Percentiles rank a stretch among this genome's conserved stretches.
These are phyloP conservation scores for Xiphydria camelus DNA, from an alignment of 2,888 invertebrate genomes.

Conservation along the genomic window DNA sequence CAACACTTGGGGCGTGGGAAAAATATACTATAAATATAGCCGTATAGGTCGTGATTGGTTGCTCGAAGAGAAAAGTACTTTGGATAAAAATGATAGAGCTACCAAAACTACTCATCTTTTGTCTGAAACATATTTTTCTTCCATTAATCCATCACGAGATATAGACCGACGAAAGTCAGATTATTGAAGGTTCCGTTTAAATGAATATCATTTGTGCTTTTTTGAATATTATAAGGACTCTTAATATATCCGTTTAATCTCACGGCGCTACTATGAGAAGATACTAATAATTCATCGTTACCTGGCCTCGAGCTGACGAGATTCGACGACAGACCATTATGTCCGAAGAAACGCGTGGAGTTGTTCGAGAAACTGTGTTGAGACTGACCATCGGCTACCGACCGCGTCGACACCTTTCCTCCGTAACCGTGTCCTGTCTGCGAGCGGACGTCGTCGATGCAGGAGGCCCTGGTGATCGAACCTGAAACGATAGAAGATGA, in stretches of 20 bases:
- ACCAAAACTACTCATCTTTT: neutral
- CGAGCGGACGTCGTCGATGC: slow-evolving; percentile 75
- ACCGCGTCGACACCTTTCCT: slow-evolving; percentile 66
- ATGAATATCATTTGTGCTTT: neutral
- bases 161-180: neutral
- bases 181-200: neutral
- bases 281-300: slow-evolving; percentile 42
- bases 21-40: too few relatives aligned
- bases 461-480: slow-evolving; percentile 57
- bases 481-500: slow-evolving; percentile 29
- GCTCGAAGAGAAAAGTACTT: too few relatives aligned
- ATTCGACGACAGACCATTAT: slow-evolving; percentile 72
- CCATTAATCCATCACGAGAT: too few relatives aligned
- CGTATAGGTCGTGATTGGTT: too few relatives aligned
- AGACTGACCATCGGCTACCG: slow-evolving; percentile 86
- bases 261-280: too few relatives aligned
- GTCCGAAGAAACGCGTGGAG: slow-evolving; percentile 74
- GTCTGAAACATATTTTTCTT: neutral
- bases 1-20: too few relatives aligned
- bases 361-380: slow-evolving; percentile 86
- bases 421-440: slow-evolving; percentile 70
- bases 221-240: neutral
- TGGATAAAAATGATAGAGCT: too few relatives aligned
- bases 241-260: neutral
- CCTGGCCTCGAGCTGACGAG: slow-evolving; percentile 75